Percentiles rank a stretch among this genome's conserved stretches.
These are phyloP conservation scores for Trachelus iudaicus DNA, from an alignment of 2,888 invertebrate genomes.

Conservation along the genomic window DNA sequence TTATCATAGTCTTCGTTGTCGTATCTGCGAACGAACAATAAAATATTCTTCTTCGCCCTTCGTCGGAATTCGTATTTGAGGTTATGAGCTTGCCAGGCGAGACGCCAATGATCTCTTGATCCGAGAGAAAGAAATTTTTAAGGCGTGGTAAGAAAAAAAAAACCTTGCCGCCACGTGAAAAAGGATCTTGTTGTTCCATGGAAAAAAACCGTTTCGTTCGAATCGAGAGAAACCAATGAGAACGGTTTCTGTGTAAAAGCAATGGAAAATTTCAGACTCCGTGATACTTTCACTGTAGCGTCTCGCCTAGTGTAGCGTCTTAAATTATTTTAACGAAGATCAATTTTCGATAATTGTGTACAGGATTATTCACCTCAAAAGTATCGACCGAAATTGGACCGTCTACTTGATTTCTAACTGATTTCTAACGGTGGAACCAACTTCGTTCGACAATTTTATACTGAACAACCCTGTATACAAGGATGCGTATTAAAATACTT, in stretches of 20 bases:
- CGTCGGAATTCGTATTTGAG: not conserved
- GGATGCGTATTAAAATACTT: not conserved
- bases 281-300: not conserved
- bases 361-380: not conserved
- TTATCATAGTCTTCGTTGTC: not conserved
- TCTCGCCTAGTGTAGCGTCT: not conserved
- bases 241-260: not conserved
- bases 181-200: not conserved
- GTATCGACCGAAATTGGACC: not conserved
- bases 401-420: not conserved
- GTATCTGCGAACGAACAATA: not conserved
- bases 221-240: not conserved
- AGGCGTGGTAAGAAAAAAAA: no score
- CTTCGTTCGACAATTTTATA: not conserved
- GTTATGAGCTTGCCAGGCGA: not conserved
- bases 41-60: not conserved
- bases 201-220: not conserved
- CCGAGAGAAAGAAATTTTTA: no score
- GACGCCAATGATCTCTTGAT: not conserved
- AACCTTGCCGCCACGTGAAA: no score
- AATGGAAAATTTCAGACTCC: not conserved
- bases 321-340: not conserved
- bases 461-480: not conserved
- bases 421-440: no score
- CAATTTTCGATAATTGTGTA: not conserved